Evolutionary conservation across 1,140 invertebrate genomes (phyloP), one percentile per base, ranked within the genome.

Genomic region (Probaryconus sp.): DNA sequence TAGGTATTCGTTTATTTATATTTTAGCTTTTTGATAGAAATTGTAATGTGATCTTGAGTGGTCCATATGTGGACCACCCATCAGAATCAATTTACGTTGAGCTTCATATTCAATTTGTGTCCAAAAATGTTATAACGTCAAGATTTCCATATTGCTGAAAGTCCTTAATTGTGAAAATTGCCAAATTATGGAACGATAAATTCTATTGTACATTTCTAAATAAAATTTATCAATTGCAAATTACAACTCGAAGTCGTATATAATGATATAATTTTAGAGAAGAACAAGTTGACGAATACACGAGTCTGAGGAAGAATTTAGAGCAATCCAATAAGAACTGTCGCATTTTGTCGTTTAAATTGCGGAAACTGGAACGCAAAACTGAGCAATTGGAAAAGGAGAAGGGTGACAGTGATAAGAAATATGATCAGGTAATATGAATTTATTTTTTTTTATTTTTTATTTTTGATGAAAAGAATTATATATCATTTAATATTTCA

Each of bases 291-390:
- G 96, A 98, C 77, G 97, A 99, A 86, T 99, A 99, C 84, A 93
- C 96, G n/a, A 95, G 94, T 58, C 83, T 98, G 28, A 93, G 97
- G 87, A 94, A 97, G 81, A 96, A 97, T 88, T 90, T 98, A 53
- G 97, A 98, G 79, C 94, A 96, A 81, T 94, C 94, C n/a, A 96
- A 96, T 17, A 99, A 99, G 86, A 99, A 99, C 88, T 99, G 97
- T 88, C 91, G 98, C 71, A 97, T 99, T 75, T 89, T 99, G 17
- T 98, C 98, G 61, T 99, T 99, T 84, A 99, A 99, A 88, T 88
- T 99, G 42, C 92, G 97, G 77, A 99, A 99, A 90, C 91, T 96
- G 14, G 98, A 99, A 85, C 91, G 97, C 51, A 93, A 92, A 82
- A 90, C 93, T 18, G 97, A 99, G 58, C 93, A 96, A 77, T 84